Evolutionary conservation across 2,113 vertebrate genomes (phyloP).

Genomic region (Anas platyrhynchos): DNA sequence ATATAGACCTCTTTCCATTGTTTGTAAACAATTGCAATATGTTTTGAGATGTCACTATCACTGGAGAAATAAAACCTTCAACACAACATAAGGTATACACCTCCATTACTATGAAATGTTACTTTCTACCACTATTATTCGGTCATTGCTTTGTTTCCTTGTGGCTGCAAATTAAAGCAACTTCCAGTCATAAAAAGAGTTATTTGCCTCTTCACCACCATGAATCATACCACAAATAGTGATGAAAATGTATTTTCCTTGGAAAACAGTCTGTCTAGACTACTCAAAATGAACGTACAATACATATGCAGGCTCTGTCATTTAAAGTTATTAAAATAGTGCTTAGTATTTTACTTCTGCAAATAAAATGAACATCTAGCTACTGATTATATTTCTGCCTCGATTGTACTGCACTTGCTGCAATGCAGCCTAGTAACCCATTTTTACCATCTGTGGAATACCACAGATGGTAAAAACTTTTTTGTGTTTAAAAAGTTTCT

Average conservation of each 20-base stretch:
- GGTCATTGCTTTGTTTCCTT: slow-evolving; percentile 56
- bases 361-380: slow-evolving; percentile 38
- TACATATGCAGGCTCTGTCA: slow-evolving; percentile 5
- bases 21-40: background rate
- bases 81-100: slow-evolving; percentile 56
- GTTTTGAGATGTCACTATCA: background rate
- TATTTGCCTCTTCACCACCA: slow-evolving; percentile 66
- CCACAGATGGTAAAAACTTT: background rate
- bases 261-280: slow-evolving; percentile 70
- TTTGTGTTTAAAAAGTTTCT: slow-evolving; percentile 12
- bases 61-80: slow-evolving; percentile 59
- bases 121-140: slow-evolving; percentile 58
- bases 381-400: slow-evolving; percentile 2
- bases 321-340: slow-evolving; percentile 50
- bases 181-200: slow-evolving; percentile 68
- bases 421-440: background rate
- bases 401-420: slow-evolving; percentile 31
- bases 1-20: background rate
- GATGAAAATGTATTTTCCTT: slow-evolving; percentile 70
- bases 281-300: slow-evolving; percentile 49
- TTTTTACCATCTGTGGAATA: slow-evolving; percentile 35
- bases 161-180: slow-evolving; percentile 64
- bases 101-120: slow-evolving; percentile 32
- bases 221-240: slow-evolving; percentile 71
- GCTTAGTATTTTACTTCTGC: slow-evolving; percentile 51